These are phyloP conservation scores for Heliopora coerulea DNA, from an alignment of 92 coral and sea anemone species.

Conservation along the genomic window DNA sequence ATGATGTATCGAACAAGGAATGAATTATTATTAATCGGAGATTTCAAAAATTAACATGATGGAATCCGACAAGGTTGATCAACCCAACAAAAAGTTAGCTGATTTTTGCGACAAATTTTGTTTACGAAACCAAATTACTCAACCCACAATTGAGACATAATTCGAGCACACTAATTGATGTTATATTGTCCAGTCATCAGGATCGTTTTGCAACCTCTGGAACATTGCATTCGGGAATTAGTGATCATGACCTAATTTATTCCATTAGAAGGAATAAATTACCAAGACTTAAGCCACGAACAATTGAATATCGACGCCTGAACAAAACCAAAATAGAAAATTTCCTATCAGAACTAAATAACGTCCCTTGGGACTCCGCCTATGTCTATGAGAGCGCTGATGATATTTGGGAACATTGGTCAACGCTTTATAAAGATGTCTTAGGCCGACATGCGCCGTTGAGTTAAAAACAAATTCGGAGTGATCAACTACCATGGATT, in stretches of 20 bases:
- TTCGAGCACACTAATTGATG: slow-evolving; percentile 15
- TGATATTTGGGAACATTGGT: slow-evolving; percentile 12
- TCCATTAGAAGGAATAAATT: slow-evolving; percentile 38
- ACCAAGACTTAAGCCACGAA: slow-evolving; percentile 48
- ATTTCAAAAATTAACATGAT: slow-evolving; percentile 44
- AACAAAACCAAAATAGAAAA: slow-evolving; percentile 36
- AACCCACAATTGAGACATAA: slow-evolving; percentile 27
- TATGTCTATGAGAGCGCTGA: slow-evolving; percentile 29
- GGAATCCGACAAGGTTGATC: neutral
- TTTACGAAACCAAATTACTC: slow-evolving; percentile 30
- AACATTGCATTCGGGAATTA: slow-evolving; percentile 27
- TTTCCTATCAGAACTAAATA: slow-evolving; percentile 46
- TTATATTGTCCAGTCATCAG: slow-evolving; percentile 29
- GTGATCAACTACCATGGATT: slow-evolving; percentile 43
- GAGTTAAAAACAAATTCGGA: slow-evolving; percentile 31
- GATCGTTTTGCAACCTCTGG: slow-evolving; percentile 37
- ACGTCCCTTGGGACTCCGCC: slow-evolving; percentile 48
- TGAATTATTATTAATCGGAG: slow-evolving; percentile 41
- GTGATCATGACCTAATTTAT: slow-evolving; percentile 43
- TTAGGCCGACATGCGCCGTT: slow-evolving; percentile 45
- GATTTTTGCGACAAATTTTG: slow-evolving; percentile 41
- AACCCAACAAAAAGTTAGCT: slow-evolving; percentile 5
- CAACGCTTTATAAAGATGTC: slow-evolving; percentile 31
- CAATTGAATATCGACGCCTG: slow-evolving; percentile 45
- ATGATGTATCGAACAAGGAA: slow-evolving; percentile 37